Percentiles rank a stretch among this genome's conserved stretches.
phyloP scores from a whole-genome alignment of 1,140 invertebrate species.

The Psilanteris sp. region DNA sequence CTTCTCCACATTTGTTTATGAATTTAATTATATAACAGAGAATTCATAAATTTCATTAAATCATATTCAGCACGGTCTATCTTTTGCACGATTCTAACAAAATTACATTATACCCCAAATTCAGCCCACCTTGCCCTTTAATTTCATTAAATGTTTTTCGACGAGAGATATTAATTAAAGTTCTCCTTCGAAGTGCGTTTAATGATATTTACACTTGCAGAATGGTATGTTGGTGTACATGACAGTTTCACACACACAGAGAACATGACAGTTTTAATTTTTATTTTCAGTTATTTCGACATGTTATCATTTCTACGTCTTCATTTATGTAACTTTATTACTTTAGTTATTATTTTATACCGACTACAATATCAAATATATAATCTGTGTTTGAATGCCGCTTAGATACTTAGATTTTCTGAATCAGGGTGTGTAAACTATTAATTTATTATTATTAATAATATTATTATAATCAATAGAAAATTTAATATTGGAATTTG shows the following conservation, averaged over 20 bases:
- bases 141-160: conserved; percentile 72
- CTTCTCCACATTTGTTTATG: too few species aligned
- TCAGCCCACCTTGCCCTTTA: conserved; percentile 55
- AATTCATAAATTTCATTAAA: too few species aligned
- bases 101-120: conserved; percentile 42
- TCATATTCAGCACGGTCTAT: conserved; percentile 7
- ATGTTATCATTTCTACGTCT: conserved; percentile 28
- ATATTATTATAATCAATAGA: too few species aligned
- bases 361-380: conserved; percentile 65
- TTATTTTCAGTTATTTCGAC: conserved; percentile 55
- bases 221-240: conserved; percentile 82
- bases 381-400: conserved; percentile 75
- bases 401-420: conserved; percentile 76
- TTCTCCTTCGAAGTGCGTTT: conserved; percentile 72
- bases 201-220: conserved; percentile 76
- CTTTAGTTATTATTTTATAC: conserved; percentile 49
- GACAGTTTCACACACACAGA: conserved; percentile 77
- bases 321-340: conserved; percentile 11
- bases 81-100: conserved; percentile 38
- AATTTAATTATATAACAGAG: too few species aligned
- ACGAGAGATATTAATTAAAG: conserved; percentile 44
- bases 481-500: too few species aligned
- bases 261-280: conserved; percentile 72
- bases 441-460: neutral
- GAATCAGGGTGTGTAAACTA: conserved; percentile 50